Percentiles rank a stretch among this genome's conserved stretches.
These are phyloP conservation scores for Stomatorhinus ivindoensis DNA, from an alignment of 2,113 vertebrate genomes.

Conservation along the genomic window DNA sequence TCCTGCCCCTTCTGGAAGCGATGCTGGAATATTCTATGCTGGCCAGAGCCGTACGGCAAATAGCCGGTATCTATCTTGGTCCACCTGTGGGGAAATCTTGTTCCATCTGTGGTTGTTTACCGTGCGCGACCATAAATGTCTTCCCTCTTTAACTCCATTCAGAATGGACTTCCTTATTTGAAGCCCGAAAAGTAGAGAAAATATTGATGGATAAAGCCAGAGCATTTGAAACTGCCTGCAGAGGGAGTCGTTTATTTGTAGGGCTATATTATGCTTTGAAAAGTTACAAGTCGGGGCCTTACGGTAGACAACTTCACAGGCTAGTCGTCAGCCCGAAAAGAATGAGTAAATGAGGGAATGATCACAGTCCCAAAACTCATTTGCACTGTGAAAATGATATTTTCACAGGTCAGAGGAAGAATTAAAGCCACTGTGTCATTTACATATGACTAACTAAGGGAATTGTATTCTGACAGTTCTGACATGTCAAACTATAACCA, in stretches of 20 bases:
- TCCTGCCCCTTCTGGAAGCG: slow-evolving; percentile 36
- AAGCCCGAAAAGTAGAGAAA: slow-evolving; percentile 48
- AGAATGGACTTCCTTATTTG: slow-evolving; percentile 62
- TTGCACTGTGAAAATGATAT: neutral
- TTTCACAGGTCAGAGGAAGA: neutral
- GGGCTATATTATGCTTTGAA: slow-evolving; percentile 36
- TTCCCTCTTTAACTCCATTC: slow-evolving; percentile 56
- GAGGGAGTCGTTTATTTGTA: slow-evolving; percentile 39
- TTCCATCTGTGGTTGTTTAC: slow-evolving; percentile 70
- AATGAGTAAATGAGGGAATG: neutral
- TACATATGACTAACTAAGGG: neutral
- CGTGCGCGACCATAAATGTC: slow-evolving; percentile 55
- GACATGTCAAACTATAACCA: neutral
- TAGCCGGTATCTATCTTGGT: slow-evolving; percentile 66
- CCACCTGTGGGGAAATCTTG: slow-evolving; percentile 58
- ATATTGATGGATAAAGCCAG: slow-evolving; percentile 59
- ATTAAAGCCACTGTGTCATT: neutral
- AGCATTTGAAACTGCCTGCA: slow-evolving; percentile 44
- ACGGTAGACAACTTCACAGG: slow-evolving; percentile 8
- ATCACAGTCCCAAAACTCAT: neutral
- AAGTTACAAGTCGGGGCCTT: slow-evolving; percentile 19
- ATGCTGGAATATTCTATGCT: slow-evolving; percentile 65
- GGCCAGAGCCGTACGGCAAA: slow-evolving; percentile 50
- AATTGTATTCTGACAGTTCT: neutral
- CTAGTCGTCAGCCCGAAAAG: slow-evolving; percentile 32